Evolutionary conservation across 2,888 invertebrate species (phyloP), one percentile per base, ranked within the genome.

Genomic region (Drosophila testacea): DNA sequence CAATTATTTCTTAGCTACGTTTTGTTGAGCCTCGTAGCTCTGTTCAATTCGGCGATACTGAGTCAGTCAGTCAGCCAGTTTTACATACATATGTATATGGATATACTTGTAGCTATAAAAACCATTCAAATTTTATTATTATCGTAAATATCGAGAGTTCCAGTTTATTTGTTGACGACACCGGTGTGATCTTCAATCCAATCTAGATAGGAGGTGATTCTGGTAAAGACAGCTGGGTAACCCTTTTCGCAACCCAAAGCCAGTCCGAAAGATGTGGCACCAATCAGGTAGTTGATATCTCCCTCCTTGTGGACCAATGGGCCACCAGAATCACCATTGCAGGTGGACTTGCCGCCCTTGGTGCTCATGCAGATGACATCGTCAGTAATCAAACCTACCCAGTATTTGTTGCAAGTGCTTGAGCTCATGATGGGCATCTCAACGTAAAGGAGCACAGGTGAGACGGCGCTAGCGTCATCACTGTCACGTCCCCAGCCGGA

Each of bases 281-380:
- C 91, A n/a, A 90, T 82, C 38, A 86, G 41, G 83, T 69, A 77
- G 56, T 78, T 77, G 4, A 38, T 73, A 91, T 93, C 73, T 2
- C 75, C 82, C 3, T 86, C 84, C 41, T 80, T 83, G 59, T 81
- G 70, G 0, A 90, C 83, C 62, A 92, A 70, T 16, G 92, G 91
- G 30, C 91, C 92, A 32, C 91, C 91, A 27, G 91, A 91, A 59
- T 92, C 92, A 11, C 91, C 91, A 62, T 82, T 86, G 65, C 91
- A 92, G 46, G 92, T 91, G 39, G 93, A 92, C 65, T 88, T 89
- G 30, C 91, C 90, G 4, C 73, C 79, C 46, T 79, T 78, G 36
- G 92, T 92, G 60, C 84, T 90, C 27, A 92, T 91, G 77, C 93
- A 93, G 41, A 93, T 91, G 70, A 77, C 73, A 0, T 75, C 69